Evolutionary conservation across 1,140 invertebrate genomes (phyloP).

Genomic region (Caenorhabditis latens): DNA sequence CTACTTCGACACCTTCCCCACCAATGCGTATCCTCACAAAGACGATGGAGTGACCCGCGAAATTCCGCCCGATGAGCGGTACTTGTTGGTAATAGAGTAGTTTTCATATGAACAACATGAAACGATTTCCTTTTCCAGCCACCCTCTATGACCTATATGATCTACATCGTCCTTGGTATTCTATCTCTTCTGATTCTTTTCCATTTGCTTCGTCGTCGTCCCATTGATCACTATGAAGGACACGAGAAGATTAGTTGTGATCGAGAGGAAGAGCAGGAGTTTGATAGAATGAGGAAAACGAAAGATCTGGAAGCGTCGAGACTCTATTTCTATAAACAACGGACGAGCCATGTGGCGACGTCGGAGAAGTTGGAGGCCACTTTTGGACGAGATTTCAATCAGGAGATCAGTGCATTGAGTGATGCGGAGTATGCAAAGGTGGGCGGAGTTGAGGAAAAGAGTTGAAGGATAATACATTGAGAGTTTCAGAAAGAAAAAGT

Average conservation of each 20-base stretch:
- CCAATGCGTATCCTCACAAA: slow-evolving; percentile 7
- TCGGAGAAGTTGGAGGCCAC: neutral
- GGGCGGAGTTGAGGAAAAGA: neutral
- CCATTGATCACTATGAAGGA: slow-evolving; percentile 11
- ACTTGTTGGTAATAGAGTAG: neutral
- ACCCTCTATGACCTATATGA: slow-evolving; percentile 2
- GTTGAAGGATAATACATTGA: too few relatives aligned
- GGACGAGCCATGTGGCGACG: slow-evolving; percentile 38
- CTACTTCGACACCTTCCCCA: neutral
- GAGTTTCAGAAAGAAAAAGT: neutral
- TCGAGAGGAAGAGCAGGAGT: neutral
- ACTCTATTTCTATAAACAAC: neutral
- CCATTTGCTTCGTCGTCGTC: slow-evolving; percentile 22
- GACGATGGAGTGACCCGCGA: neutral
- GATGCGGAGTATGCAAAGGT: slow-evolving; percentile 22
- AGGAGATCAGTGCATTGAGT: neutral
- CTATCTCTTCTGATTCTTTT: neutral
- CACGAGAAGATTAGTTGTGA: neutral
- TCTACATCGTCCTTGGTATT: neutral
- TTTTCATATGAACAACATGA: neutral
- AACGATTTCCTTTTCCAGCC: slow-evolving; percentile 17
- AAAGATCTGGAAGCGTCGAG: neutral
- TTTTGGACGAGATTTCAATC: slow-evolving; percentile 15
- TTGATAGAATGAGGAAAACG: neutral
- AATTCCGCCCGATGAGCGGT: neutral